Conservation (phyloP, 2,888 invertebrate species). For the Erebia epiphron region DNA sequence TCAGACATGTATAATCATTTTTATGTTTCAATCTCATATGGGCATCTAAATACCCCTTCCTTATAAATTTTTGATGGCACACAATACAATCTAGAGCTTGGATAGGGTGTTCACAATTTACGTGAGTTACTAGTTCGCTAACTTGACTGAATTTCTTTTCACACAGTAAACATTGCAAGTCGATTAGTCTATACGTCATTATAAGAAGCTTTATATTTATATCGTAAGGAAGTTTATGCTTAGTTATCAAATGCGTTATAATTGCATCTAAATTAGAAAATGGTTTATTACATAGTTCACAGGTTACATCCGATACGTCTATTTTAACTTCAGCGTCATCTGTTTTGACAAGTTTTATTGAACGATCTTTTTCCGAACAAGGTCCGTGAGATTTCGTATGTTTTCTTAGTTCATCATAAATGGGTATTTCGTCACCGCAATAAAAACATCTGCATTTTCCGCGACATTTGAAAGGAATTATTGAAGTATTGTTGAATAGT, state of each 20-base stretch:
- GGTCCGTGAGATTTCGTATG: slow-evolving; percentile 62
- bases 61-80: slow-evolving; percentile 60
- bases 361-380: slow-evolving; percentile 55
- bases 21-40: slow-evolving; percentile 59
- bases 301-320: slow-evolving; percentile 63
- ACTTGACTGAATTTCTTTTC: slow-evolving; percentile 54
- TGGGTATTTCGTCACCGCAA: slow-evolving; percentile 59
- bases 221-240: slow-evolving; percentile 58
- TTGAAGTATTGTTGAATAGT: slow-evolving; percentile 69
- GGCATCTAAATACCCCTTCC: slow-evolving; percentile 57
- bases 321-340: slow-evolving; percentile 66
- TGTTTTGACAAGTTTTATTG: slow-evolving; percentile 58
- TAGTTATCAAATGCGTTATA: slow-evolving; percentile 54
- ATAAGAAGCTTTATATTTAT: slow-evolving; percentile 53
- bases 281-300: slow-evolving; percentile 55
- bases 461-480: slow-evolving; percentile 72
- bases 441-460: slow-evolving; percentile 70
- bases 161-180: slow-evolving; percentile 63
- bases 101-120: slow-evolving; percentile 56
- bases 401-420: slow-evolving; percentile 51
- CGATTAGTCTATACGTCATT: slow-evolving; percentile 55
- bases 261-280: slow-evolving; percentile 50
- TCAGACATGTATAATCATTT: slow-evolving; percentile 54
- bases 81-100: slow-evolving; percentile 54
- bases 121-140: slow-evolving; percentile 59